Conservation (phyloP, 2,113 vertebrate species). For the Pelusios castaneus region DNA sequence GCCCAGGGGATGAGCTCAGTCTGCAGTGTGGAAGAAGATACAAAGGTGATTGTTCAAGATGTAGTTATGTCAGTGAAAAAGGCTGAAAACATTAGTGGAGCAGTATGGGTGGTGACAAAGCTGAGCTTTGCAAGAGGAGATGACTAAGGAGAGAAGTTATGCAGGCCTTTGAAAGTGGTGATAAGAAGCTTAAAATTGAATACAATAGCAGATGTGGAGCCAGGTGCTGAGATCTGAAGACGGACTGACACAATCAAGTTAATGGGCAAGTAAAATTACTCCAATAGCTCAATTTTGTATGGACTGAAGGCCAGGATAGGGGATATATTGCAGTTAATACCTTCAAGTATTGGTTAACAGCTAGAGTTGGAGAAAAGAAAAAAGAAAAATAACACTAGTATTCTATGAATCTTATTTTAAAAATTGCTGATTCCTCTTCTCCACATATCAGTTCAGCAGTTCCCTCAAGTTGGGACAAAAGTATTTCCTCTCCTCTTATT, state of each 20-base stretch:
- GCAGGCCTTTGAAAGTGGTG: not conserved
- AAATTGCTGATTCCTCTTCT: not conserved
- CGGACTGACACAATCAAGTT: not conserved
- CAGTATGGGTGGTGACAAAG: not conserved
- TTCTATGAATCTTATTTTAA: not conserved
- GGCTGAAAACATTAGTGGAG: not conserved
- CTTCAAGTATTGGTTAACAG: not conserved
- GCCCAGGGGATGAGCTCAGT: not conserved
- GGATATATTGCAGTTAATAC: not conserved
- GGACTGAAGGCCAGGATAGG: not conserved
- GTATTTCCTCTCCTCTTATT: conserved; percentile 35
- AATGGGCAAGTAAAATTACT: not conserved
- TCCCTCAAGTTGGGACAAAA: conserved; percentile 21
- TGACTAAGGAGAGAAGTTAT: not conserved
- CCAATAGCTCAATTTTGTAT: not conserved
- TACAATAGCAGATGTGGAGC: not conserved
- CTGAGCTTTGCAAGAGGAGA: not conserved
- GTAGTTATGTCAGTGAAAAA: not conserved
- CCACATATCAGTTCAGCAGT: not conserved
- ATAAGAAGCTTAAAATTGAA: not conserved
- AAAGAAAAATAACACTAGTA: not conserved
- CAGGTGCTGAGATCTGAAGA: not conserved
- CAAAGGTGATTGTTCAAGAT: not conserved
- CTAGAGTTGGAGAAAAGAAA: not conserved
- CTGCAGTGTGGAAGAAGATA: not conserved